Conservation (phyloP, 2,113 vertebrate species). For the Raja brachyura region DNA sequence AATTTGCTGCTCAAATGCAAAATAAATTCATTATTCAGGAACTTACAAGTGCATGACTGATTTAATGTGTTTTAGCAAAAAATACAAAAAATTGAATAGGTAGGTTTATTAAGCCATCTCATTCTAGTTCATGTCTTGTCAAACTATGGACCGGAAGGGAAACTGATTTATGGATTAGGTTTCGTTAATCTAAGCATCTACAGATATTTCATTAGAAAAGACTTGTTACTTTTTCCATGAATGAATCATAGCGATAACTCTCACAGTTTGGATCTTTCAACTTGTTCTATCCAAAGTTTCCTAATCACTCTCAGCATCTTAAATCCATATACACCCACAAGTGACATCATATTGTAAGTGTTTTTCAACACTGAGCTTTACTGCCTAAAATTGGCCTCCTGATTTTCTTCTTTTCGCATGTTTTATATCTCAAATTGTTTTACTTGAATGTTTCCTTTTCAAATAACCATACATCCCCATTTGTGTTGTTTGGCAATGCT, state of each 20-base stretch:
- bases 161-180: constrained; percentile 16
- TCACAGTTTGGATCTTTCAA: neutral
- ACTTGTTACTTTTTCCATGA: neutral
- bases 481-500: too few relatives aligned
- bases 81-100: constrained; percentile 4
- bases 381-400: neutral
- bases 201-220: constrained; percentile 23
- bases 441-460: too few relatives aligned
- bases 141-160: constrained; percentile 13
- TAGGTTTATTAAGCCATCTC: constrained; percentile 30
- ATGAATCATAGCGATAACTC: neutral
- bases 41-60: constrained; percentile 13
- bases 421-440: neutral
- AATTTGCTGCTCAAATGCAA: constrained; percentile 20
- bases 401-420: neutral
- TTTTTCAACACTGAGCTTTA: neutral
- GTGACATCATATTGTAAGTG: neutral
- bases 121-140: neutral
- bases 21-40: constrained; percentile 18
- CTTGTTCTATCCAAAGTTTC: neutral
- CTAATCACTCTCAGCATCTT: neutral
- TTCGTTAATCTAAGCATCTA: neutral
- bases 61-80: constrained; percentile 15
- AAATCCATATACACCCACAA: neutral
- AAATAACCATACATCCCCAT: too few relatives aligned